Base-by-base conservation (phyloP, 2,888 invertebrate genomes). In the Pristionchus japonicus region DNA sequence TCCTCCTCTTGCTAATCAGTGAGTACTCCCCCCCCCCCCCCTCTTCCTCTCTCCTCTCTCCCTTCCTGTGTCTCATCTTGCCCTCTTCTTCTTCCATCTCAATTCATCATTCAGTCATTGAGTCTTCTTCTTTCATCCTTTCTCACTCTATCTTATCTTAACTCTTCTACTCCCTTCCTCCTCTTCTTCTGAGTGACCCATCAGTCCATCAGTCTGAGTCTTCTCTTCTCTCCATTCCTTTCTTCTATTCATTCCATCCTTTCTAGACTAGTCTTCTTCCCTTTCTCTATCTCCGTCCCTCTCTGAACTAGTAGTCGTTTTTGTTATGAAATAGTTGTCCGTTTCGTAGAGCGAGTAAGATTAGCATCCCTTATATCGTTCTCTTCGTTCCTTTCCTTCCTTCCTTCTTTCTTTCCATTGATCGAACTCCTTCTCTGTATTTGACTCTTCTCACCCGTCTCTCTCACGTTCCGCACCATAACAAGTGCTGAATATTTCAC, bases 101-200 rank as follows among this genome's bases (percentile, higher is more conserved):
- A 27, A 61, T 64, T 83, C 83, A 49, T 57, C 40, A 83, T 83
- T 83, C 47, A 40, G 77, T 80, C 77, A 80, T 47, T 80, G 47
- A 43, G 27, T 80, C 77, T n/a, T 52, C 83, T 83, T 83, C 83
- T 83, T 52, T 83, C 83, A 49, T 83, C n/a, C 83, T 52, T 43
- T 80, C 47, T 47, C 77, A 17, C 43, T 80, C 77, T 9, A 6
- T 80, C 47, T 40, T 80, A 80, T 47, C 70, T 83, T 83, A 49
- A 52, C 57, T 83, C 83, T 27, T 52, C 52, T n/a, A n/a, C n/a
- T n/a, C n/a, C n/a, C n/a, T n/a, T n/a, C n/a, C n/a, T n/a, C 47
- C 49, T 31, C 27, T 57, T 83, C 83, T 37, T 57, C 77, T n/a
- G 20, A 27, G 27, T 80, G n/a, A n/a, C 77, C 37, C 77, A n/a